Percentiles rank a stretch among this genome's conserved stretches.
Evolutionary conservation across 1,140 invertebrate genomes (phyloP).

Genomic region (Frieseomelitta varia): DNA sequence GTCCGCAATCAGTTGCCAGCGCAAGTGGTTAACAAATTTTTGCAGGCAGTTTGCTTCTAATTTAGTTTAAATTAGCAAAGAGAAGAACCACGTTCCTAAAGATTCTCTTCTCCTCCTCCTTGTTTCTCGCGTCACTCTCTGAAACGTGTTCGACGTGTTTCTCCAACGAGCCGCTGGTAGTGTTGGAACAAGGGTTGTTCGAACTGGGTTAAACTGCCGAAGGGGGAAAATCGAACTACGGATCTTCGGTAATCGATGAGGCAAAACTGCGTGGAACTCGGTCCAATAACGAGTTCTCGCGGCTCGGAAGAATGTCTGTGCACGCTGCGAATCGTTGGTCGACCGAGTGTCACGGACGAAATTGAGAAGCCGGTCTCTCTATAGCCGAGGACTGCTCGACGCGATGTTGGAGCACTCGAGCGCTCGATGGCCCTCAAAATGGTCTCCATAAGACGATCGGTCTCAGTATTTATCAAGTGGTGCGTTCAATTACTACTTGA

Average conservation of each 20-base stretch:
- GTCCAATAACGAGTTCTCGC: slow-evolving; percentile 31
- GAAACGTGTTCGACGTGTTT: not conserved
- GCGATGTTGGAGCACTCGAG: not conserved
- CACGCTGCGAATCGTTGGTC: not conserved
- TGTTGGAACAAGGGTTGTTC: not conserved
- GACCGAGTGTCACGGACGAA: slow-evolving; percentile 4
- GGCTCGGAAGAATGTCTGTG: slow-evolving; percentile 9
- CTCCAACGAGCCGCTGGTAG: not conserved
- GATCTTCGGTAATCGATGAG: slow-evolving; percentile 40
- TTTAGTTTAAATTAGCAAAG: too few relatives aligned
- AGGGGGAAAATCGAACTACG: not conserved
- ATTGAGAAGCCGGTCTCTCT: not conserved
- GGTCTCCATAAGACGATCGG: not conserved
- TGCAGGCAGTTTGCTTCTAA: too few relatives aligned
- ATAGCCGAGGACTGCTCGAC: not conserved
- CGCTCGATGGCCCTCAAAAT: not conserved
- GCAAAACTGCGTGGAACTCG: slow-evolving; percentile 21
- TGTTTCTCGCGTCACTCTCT: not conserved
- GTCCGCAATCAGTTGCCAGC: too few relatives aligned
- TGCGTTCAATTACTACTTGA: not conserved
- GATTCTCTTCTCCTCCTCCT: not conserved
- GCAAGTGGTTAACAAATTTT: too few relatives aligned
- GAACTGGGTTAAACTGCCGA: slow-evolving; percentile 36
- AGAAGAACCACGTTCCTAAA: too few relatives aligned
- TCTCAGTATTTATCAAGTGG: too few relatives aligned